Evolutionary conservation across 2,888 invertebrate genomes (phyloP).

Genomic region (Agrotis clavis): DNA sequence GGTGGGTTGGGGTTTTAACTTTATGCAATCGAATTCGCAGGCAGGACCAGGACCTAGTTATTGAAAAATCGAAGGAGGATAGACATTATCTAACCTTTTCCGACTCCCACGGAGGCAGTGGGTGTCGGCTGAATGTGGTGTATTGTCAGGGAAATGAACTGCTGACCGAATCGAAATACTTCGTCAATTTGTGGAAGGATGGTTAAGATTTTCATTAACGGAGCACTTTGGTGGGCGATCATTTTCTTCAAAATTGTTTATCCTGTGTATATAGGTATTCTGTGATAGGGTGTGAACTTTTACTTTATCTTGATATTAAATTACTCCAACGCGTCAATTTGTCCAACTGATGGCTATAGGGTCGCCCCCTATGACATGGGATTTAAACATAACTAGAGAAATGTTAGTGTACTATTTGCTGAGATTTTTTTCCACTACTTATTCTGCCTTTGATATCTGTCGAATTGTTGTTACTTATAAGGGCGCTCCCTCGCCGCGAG

Average conservation of each 20-base stretch:
- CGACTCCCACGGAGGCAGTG: constrained; percentile 7
- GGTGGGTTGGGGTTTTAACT: too few relatives aligned
- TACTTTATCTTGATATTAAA: too few relatives aligned
- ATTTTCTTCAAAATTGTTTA: too few relatives aligned
- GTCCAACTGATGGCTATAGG: neutral
- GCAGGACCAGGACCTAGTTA: too few relatives aligned
- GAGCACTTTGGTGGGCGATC: neutral
- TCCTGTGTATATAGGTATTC: too few relatives aligned
- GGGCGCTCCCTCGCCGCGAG: too few relatives aligned
- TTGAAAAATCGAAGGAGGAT: neutral
- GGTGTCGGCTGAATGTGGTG: neutral
- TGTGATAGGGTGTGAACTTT: too few relatives aligned
- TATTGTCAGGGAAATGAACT: neutral
- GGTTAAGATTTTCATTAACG: neutral
- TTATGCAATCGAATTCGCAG: too few relatives aligned
- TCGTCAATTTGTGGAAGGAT: neutral
- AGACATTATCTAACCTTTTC: constrained; percentile 15
- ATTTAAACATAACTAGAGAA: neutral
- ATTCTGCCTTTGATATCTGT: too few relatives aligned
- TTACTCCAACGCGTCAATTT: neutral
- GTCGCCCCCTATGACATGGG: neutral
- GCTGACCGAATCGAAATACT: neutral
- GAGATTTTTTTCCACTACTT: too few relatives aligned
- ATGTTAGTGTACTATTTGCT: too few relatives aligned
- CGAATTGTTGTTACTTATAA: too few relatives aligned